Base-by-base conservation (phyloP, 2,888 invertebrate species). In the Electrophaes corylata region DNA sequence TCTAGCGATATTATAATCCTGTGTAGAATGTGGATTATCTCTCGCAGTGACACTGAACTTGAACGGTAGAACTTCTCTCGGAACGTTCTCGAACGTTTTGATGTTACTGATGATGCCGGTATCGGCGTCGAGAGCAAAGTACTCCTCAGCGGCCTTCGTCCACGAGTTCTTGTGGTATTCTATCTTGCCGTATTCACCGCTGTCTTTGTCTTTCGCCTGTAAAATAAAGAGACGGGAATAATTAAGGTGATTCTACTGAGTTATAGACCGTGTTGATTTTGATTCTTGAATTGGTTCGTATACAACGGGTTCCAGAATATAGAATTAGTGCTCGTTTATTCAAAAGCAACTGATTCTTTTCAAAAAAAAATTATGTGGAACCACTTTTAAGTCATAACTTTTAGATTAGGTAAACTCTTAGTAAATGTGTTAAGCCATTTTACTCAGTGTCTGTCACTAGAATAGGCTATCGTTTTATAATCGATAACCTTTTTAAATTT, bases 141-240 rank as follows among this genome's bases (percentile, higher is more conserved):
- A 96, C 53, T 95, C 94, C 3, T 92, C 93, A 10, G 85, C 92
- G 11, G 82, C 84, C 73, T 79, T 90, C 31, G 76, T 89, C 92
- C 84, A 92, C 0, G 86, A 91, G 70, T 85, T 91, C 70, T 91
- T 91, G 6, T 87, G 88, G 82, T 97, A 98, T 64, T 94, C 94
- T 18, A 98, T 88, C 74, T 94, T 94, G 1, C 98, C 98, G 79
- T 94, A 96, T 64, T 95, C 94, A 0, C 97, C 97, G 52, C 96
- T 96, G 79, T 98, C 98, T 66, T 94, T 93, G 83, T 98, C 98
- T 66, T 94, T 94, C 0, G 98, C 98, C 93, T 96, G 65, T 8
- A 58, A 62, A 39, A 19, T 2, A 37, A 14, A 35, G 12, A 46
- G 26, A 26, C 26, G 26, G 4, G 31, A 16, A 29, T 14, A 31